Evolutionary conservation across 2,797 vertebrate species (phyloP).

Genomic region (Cirrhinus mrigala): DNA sequence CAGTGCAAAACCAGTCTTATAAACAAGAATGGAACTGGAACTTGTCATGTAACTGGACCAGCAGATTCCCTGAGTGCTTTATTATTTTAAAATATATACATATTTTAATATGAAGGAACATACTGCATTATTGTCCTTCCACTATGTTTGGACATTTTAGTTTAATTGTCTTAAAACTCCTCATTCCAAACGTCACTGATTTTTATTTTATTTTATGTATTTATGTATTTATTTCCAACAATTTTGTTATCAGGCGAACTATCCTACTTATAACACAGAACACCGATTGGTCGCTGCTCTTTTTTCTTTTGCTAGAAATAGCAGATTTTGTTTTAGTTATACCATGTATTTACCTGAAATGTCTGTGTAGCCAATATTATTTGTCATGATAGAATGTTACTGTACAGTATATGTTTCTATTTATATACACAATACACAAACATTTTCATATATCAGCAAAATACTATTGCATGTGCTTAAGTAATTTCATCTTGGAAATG

Average conservation of each 20-base stretch:
- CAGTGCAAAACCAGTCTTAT: not conserved
- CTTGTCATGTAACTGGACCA: not conserved
- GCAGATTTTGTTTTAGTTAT: not conserved
- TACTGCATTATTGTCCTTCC: not conserved
- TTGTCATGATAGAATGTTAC: not conserved
- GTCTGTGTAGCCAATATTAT: not conserved
- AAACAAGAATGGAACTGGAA: not conserved
- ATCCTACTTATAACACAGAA: not conserved
- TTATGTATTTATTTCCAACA: not conserved
- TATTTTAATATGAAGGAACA: not conserved
- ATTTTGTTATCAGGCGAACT: not conserved
- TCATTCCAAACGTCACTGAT: not conserved
- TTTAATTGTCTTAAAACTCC: not conserved
- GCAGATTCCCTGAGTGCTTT: not conserved
- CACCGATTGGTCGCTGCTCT: not conserved
- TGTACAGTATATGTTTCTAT: not conserved
- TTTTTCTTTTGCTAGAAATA: not conserved
- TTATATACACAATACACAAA: not conserved
- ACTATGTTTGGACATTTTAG: not conserved
- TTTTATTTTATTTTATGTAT: not conserved
- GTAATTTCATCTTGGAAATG: not conserved
- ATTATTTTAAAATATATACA: not conserved
- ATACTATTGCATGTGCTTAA: not conserved
- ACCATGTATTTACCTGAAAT: not conserved
- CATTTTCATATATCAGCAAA: not conserved